Percentiles rank a stretch among this genome's conserved stretches.
Conservation (phyloP, 2,797 vertebrate genomes). For the Fundulus diaphanus region DNA sequence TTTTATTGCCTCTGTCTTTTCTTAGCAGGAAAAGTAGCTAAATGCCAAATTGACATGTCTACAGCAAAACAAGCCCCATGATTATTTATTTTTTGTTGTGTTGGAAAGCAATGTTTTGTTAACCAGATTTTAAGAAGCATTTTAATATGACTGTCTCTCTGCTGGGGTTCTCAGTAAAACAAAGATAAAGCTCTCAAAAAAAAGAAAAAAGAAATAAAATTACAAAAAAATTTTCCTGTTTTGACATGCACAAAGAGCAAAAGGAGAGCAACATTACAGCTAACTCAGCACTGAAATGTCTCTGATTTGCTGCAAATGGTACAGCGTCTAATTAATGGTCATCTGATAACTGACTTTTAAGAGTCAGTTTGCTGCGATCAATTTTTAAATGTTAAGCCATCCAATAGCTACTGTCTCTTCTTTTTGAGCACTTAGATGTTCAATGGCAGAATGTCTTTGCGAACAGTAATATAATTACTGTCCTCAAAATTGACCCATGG, state of each 20-base stretch:
- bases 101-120: constrained; percentile 63
- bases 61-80: constrained; percentile 41
- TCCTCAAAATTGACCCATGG: neutral
- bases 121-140: constrained; percentile 43
- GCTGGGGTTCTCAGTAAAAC: constrained; percentile 67
- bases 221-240: no score
- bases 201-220: no score
- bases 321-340: constrained; percentile 29
- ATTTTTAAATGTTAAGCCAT: constrained; percentile 38
- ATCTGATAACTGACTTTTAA: constrained; percentile 27
- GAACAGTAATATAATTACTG: constrained; percentile 22
- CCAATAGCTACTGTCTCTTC: constrained; percentile 27
- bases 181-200: no score
- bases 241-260: constrained; percentile 10
- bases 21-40: constrained; percentile 36
- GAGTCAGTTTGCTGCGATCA: constrained; percentile 29
- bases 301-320: constrained; percentile 19
- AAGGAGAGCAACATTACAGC: constrained; percentile 16
- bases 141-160: constrained; percentile 46
- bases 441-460: constrained; percentile 27
- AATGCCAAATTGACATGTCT: constrained; percentile 53
- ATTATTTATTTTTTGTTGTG: no score
- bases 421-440: constrained; percentile 19
- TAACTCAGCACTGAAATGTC: constrained; percentile 25
- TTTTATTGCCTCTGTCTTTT: no score